These are phyloP conservation scores for Passer montanus DNA, from an alignment of 2,113 vertebrate species.

Conservation along the genomic window DNA sequence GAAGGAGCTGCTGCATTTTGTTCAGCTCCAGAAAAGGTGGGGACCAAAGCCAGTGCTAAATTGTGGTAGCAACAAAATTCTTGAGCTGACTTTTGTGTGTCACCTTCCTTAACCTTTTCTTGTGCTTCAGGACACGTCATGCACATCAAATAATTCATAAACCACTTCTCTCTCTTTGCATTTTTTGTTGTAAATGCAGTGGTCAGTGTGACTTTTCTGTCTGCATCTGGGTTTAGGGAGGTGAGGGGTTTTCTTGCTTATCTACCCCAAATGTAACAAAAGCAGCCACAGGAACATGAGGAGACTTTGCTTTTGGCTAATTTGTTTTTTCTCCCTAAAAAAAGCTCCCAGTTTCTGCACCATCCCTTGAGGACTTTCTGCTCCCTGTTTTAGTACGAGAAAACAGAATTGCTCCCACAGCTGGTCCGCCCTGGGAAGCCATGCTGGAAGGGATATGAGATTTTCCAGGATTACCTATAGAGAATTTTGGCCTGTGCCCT, in stretches of 20 bases:
- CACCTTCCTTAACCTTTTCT: background rate
- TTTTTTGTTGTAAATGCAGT: background rate
- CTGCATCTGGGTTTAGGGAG: background rate
- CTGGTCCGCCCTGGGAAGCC: fast-evolving
- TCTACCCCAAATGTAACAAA: background rate
- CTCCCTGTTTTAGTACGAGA: background rate
- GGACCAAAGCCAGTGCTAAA: background rate
- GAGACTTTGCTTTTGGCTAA: background rate
- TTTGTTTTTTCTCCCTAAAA: background rate
- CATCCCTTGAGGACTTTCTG: background rate
- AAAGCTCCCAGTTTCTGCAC: background rate
- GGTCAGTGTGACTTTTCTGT: background rate
- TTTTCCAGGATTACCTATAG: background rate
- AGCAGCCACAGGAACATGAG: fast-evolving
- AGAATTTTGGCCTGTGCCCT: background rate
- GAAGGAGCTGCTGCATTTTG: background rate
- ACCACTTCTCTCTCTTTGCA: background rate
- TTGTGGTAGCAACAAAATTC: fast-evolving
- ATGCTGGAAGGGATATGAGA: background rate
- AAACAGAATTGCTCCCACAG: fast-evolving
- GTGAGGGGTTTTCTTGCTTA: background rate
- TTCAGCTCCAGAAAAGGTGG: background rate
- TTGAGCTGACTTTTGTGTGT: background rate
- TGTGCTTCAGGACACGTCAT: background rate
- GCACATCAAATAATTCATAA: background rate